Evolutionary conservation across 2,797 vertebrate species (phyloP).

Genomic region (Tapera naevia): DNA sequence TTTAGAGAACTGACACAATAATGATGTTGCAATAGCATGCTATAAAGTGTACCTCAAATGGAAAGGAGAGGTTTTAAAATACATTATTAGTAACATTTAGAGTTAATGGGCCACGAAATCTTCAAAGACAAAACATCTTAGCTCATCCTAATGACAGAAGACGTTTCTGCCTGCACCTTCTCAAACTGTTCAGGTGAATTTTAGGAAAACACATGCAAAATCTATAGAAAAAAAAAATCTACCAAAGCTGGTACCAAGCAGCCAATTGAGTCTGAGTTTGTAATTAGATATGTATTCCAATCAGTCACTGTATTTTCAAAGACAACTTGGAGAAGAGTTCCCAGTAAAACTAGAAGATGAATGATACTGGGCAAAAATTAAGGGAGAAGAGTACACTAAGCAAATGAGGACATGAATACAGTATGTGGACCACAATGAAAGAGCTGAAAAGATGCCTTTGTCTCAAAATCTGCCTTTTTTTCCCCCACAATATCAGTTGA

Average conservation of each 20-base stretch:
- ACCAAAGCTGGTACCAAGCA: background rate
- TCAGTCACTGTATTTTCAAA: background rate
- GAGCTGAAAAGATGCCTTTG: background rate
- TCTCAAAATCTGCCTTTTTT: background rate
- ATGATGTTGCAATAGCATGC: background rate
- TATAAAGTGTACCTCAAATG: background rate
- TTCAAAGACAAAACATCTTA: background rate
- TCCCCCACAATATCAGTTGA: background rate
- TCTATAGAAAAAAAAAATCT: background rate
- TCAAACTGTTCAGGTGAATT: background rate
- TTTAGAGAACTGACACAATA: background rate
- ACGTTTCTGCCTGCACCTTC: background rate
- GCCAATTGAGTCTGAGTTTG: background rate
- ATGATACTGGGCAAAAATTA: background rate
- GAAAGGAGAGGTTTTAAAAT: background rate
- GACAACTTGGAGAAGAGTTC: background rate
- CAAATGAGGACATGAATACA: background rate
- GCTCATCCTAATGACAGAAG: accelerated
- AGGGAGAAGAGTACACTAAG: background rate
- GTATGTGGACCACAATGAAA: background rate
- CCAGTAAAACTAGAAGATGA: background rate
- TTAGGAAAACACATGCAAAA: background rate
- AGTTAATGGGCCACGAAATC: background rate
- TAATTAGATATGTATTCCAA: background rate
- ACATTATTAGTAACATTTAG: background rate